These are phyloP conservation scores for Sminthurides bifidus DNA, from an alignment of 1,140 invertebrate genomes.

Conservation along the genomic window DNA sequence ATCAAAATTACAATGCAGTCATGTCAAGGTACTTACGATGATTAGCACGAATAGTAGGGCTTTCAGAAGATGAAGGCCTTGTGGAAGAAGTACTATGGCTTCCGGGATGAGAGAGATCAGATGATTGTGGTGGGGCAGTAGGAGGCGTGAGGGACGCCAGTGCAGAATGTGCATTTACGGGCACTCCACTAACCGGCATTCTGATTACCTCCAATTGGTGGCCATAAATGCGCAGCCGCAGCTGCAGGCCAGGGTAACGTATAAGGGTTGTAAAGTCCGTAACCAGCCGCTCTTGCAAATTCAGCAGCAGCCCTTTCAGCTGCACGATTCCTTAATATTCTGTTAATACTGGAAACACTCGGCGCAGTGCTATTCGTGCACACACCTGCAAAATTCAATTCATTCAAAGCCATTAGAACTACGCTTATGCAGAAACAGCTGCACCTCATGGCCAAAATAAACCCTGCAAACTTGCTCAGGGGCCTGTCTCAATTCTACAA, in stretches of 20 bases:
- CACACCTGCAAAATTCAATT: slow-evolving; percentile 49
- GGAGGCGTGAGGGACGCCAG: slow-evolving; percentile 14
- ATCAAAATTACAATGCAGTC: no score
- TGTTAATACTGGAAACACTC: slow-evolving; percentile 83
- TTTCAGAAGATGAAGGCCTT: slow-evolving; percentile 29
- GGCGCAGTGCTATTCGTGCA: slow-evolving; percentile 78
- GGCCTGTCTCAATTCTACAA: no score
- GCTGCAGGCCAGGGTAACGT: slow-evolving; percentile 35
- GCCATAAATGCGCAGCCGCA: slow-evolving; percentile 33
- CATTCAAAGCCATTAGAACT: not conserved
- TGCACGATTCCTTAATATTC: slow-evolving; percentile 77
- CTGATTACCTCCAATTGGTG: slow-evolving; percentile 7
- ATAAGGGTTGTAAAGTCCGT: slow-evolving; percentile 57
- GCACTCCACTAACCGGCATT: not conserved
- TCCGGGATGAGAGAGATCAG: slow-evolving; percentile 32
- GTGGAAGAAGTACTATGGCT: slow-evolving; percentile 31
- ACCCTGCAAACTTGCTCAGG: not conserved
- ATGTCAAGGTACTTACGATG: slow-evolving; percentile 26
- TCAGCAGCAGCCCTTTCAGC: slow-evolving; percentile 86
- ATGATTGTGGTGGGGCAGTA: slow-evolving; percentile 23
- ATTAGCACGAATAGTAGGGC: slow-evolving; percentile 27
- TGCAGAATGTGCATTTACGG: slow-evolving; percentile 21
- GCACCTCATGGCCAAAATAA: not conserved
- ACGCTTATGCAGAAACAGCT: no score
- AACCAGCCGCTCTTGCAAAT: slow-evolving; percentile 78